These are phyloP conservation scores for Diabrotica balteata DNA, from an alignment of 2,888 invertebrate genomes.

Conservation along the genomic window DNA sequence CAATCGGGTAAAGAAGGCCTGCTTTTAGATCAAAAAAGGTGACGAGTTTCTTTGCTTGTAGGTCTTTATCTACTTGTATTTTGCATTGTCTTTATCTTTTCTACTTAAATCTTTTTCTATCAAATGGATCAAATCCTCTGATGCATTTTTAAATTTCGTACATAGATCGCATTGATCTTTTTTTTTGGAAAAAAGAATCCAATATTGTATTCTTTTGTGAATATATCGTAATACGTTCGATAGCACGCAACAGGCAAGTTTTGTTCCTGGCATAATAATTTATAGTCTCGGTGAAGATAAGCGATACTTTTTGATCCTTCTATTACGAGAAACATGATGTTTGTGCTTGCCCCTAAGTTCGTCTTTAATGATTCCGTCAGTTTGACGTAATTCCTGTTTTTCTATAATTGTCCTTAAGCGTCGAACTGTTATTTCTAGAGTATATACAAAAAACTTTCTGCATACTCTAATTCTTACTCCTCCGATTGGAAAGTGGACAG, in stretches of 20 bases:
- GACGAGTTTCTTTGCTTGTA: slow-evolving; percentile 2
- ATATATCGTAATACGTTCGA: background rate
- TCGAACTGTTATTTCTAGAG: slow-evolving; percentile 12
- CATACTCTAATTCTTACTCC: slow-evolving; percentile 8
- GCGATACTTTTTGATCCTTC: background rate
- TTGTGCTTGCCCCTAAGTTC: slow-evolving; percentile 14
- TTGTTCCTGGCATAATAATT: slow-evolving; percentile 25
- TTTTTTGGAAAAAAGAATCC: slow-evolving; percentile 25
- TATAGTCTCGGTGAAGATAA: slow-evolving; percentile 36
- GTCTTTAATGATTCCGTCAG: slow-evolving; percentile 3
- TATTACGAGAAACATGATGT: slow-evolving; percentile 7
- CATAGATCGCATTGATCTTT: slow-evolving; percentile 42
- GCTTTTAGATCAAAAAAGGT: slow-evolving; percentile 32
- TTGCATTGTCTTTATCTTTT: too few relatives aligned
- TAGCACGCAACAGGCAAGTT: too few relatives aligned
- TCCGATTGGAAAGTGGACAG: background rate
- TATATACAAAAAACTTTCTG: slow-evolving; percentile 13
- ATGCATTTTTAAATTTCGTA: slow-evolving; percentile 31
- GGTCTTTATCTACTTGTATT: too few relatives aligned
- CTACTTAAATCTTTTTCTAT: slow-evolving; percentile 18
- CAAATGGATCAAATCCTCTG: slow-evolving; percentile 1
- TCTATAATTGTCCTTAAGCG: slow-evolving; percentile 10
- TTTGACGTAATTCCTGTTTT: background rate
- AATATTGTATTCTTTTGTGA: slow-evolving; percentile 26
- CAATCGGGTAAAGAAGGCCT: slow-evolving; percentile 25